A percentile compares a stretch with the other conserved stretches of the same genome.
phyloP scores from a whole-genome alignment of 2,797 vertebrate species.

The Sebastes hubbsi region DNA sequence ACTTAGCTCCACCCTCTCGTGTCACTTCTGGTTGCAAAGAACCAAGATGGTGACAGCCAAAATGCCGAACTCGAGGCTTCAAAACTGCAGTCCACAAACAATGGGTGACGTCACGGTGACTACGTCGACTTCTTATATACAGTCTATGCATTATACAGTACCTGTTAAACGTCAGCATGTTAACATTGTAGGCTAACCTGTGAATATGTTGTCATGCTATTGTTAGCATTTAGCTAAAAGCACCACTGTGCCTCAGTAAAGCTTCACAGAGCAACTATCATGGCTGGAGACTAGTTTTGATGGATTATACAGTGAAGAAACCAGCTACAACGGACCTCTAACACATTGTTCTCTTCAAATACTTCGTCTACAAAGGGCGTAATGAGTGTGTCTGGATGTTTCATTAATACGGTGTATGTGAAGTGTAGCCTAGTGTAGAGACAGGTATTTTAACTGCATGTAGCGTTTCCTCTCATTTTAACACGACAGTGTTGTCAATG shows the following conservation, averaged over 20 bases:
- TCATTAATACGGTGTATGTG: not conserved
- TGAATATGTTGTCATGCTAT: not conserved
- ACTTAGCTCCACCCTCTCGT: too few relatives aligned
- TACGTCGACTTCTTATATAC: too few relatives aligned
- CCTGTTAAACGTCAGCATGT: not conserved
- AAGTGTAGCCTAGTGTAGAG: not conserved
- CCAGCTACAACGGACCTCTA: not conserved
- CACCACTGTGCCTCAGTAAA: not conserved
- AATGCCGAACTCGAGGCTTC: too few relatives aligned
- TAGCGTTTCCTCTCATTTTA: constrained; percentile 10
- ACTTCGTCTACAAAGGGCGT: not conserved
- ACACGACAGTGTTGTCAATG: constrained; percentile 39
- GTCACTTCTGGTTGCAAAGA: too few relatives aligned
- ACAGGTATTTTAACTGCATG: not conserved
- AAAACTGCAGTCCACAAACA: too few relatives aligned
- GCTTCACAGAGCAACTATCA: not conserved
- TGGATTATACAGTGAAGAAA: not conserved
- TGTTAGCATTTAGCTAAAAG: too few relatives aligned
- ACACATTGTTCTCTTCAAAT: not conserved
- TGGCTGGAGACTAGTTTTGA: not conserved
- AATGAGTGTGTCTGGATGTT: not conserved
- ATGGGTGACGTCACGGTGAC: too few relatives aligned
- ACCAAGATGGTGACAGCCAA: too few relatives aligned
- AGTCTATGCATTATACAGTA: not conserved
- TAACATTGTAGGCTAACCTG: not conserved